These are phyloP conservation scores for Myotis yumanensis DNA, from an alignment of 2,113 vertebrate species.

Conservation along the genomic window DNA sequence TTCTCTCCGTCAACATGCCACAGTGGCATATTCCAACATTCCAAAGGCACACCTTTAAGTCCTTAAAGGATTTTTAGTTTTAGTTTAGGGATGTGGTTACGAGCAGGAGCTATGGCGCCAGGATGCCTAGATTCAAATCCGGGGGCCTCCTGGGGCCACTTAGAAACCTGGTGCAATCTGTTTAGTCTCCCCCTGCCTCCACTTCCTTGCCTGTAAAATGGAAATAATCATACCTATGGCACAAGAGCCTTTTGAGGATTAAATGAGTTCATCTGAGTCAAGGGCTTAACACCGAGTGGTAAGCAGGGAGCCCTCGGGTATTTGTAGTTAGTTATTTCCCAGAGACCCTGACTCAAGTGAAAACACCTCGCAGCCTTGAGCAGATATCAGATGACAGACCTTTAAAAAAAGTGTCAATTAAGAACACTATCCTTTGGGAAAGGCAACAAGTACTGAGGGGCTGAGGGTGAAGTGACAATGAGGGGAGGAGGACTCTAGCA, in stretches of 20 bases:
- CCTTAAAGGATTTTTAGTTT: neutral
- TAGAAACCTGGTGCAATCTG: neutral
- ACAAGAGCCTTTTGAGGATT: neutral
- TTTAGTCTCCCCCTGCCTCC: neutral
- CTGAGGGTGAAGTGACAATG: no score
- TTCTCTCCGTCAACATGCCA: neutral
- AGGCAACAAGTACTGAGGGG: neutral
- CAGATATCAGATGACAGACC: neutral
- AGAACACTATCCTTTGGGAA: neutral
- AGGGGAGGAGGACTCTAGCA: neutral
- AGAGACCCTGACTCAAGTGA: neutral
- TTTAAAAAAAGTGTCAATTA: neutral
- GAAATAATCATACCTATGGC: neutral
- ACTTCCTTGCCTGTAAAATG: neutral
- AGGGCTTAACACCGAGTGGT: neutral
- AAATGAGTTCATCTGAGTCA: neutral
- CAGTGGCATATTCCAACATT: neutral
- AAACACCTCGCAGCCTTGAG: neutral
- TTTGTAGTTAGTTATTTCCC: neutral
- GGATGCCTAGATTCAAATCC: neutral
- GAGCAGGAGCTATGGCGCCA: neutral
- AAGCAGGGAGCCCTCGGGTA: neutral
- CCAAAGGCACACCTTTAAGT: neutral
- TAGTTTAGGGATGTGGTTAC: accelerated
- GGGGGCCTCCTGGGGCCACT: neutral